Base-by-base conservation (phyloP, 92 coral and sea anemone genomes). In the Epizoanthus fatuus region DNA sequence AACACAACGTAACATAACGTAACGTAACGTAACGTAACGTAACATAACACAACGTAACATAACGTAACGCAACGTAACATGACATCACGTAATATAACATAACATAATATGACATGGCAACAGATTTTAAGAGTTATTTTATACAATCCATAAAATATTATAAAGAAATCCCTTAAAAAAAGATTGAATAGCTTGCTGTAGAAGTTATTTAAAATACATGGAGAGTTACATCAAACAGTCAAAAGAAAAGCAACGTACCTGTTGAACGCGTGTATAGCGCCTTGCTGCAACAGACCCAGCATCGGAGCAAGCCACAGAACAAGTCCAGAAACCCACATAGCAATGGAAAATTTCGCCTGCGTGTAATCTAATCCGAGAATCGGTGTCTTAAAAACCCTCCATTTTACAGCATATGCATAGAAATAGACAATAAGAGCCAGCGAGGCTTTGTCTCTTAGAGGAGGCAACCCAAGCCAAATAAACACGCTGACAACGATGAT, bases 391-490 rank as follows among this genome's bases (percentile, higher is more conserved):
- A 85, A 96, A 2, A 96, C 93, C 62, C 92, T 76, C 99, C 98
- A 94, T 54, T 92, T 91, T 13, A 96, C 92, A 32, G 83, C 93
- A 53, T 92, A 94, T 3, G 98, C 94, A 57, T 92, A 96, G 74
- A 91, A 62, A 79, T 91, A 91, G 52, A 93, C 84, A 10, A 95
- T 80, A 45, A 94, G 52, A n/a, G 93, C 95, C 77, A 93, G 39
- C 1, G 92, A 84, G 0, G 96, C 94, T 64, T 87, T 94, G 39
- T 91, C 94, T 42, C 99, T 84, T 37, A 96, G 44, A 14, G 92
- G 93, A 42, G 99, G 96, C 44, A 94, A 72, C 6, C 94, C 93
- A n/a, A 96, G 74, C 98, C 96, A 94, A 15, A 90, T 55, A 29
- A 90, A 63, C 25, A 88, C 65, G 49, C 94, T 87, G 14, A 87